Conservation (phyloP, 2,888 invertebrate genomes). For the Cabera pusaria region DNA sequence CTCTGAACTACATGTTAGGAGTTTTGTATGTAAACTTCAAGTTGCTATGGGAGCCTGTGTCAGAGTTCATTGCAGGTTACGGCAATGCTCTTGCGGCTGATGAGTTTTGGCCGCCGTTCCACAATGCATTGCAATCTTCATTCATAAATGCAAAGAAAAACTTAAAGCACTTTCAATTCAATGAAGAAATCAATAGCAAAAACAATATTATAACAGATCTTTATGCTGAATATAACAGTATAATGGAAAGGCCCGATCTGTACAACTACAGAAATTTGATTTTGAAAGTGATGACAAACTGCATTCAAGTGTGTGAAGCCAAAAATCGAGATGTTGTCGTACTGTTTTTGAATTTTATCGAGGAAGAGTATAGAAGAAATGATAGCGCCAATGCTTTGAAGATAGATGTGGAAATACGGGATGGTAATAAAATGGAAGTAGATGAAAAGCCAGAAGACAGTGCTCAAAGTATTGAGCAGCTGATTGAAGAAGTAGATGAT, state of each 20-base stretch:
- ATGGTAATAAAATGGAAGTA: slow-evolving; percentile 61
- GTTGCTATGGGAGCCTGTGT: slow-evolving; percentile 93
- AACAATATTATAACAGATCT: slow-evolving; percentile 55
- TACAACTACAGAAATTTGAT: slow-evolving; percentile 90
- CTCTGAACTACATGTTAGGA: slow-evolving; percentile 91
- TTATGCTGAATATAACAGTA: slow-evolving; percentile 63
- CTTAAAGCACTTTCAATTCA: slow-evolving; percentile 56
- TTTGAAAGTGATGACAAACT: slow-evolving; percentile 90
- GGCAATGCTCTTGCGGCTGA: slow-evolving; percentile 84
- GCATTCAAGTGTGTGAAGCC: slow-evolving; percentile 89
- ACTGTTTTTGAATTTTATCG: slow-evolving; percentile 91
- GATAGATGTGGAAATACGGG: slow-evolving; percentile 85
- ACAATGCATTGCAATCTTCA: slow-evolving; percentile 81
- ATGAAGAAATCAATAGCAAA: slow-evolving; percentile 58
- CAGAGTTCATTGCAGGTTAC: slow-evolving; percentile 89
- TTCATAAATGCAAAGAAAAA: slow-evolving; percentile 71
- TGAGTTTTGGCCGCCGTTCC: slow-evolving; percentile 90
- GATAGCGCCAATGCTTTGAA: slow-evolving; percentile 61
- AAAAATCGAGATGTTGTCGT: slow-evolving; percentile 91
- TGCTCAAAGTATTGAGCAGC: slow-evolving; percentile 59
- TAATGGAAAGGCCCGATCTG: slow-evolving; percentile 86
- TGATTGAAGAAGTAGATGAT: slow-evolving; percentile 56
- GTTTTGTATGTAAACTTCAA: slow-evolving; percentile 94
- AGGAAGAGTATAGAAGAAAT: slow-evolving; percentile 80
- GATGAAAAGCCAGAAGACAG: slow-evolving; percentile 51